Base-by-base conservation (phyloP, 1,140 invertebrate species). In the Penaeus indicus region DNA sequence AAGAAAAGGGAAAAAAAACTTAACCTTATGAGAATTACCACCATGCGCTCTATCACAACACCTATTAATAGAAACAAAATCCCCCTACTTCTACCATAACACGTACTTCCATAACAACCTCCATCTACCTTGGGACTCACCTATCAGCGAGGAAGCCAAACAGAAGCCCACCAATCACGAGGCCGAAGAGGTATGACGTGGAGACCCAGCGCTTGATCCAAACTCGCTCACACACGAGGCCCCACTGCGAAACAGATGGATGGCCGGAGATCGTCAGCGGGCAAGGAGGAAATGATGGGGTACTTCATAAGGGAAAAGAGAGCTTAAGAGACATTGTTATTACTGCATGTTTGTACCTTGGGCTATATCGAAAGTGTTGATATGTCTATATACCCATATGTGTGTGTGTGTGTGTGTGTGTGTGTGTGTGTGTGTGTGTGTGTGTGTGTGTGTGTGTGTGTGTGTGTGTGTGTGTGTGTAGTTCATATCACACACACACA, bases 121-220 rank as follows among this genome's bases (percentile, higher is more conserved):
- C 38, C 38, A 42, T 42, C 38, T 42, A 42, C 7, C 7, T 42
- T 8, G 38, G 38, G 38, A 8, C 47, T 91, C 93, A 93, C 63
- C 93, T 92, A 91, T 95, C 94, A 2, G 93, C 92, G 27, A 95
- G 85, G 60, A 93, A 90, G 42, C 94, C 94, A 90, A 94, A 93
- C 10, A 95, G 67, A 61, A 94, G 91, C 3, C 94, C 94, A 19
- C 95, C 95, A 63, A 95, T 89, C 91, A 94, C 92, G 1, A 94
- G 92, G 0, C 94, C 94, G 32, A 91, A 85, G 78, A 93, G 94
- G 90, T 94, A 94, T 38, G 94, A 91, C 10, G 93, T 93, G 1
- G 93, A 92, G 0, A 93, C 92, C 38, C 94, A 91, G 32, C 91
- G 92, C 16, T 92, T 91, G 16, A 94, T 89, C 88, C 93, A 93